Percentiles rank a stretch among this genome's conserved stretches.
These are phyloP conservation scores for Dinomys branickii DNA, from an alignment of 2,113 vertebrate species.

Conservation along the genomic window DNA sequence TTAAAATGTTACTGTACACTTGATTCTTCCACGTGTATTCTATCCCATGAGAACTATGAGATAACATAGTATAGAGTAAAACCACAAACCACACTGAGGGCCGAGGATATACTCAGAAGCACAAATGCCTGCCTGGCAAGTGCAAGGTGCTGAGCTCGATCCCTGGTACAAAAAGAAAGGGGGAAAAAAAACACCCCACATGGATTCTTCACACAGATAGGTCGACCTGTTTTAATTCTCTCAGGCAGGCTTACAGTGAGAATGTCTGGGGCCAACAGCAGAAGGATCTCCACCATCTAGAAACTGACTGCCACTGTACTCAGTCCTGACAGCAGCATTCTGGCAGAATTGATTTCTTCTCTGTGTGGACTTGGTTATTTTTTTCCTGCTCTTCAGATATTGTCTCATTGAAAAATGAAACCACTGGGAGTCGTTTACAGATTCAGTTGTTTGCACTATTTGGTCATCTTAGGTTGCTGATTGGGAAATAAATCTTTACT, in stretches of 20 bases:
- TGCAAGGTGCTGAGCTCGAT: too few relatives aligned
- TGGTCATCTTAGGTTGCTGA: background rate
- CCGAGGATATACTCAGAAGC: too few relatives aligned
- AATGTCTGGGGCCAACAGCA: background rate
- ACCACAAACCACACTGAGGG: too few relatives aligned
- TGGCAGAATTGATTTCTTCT: constrained; percentile 46
- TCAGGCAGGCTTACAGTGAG: background rate
- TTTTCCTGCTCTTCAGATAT: constrained; percentile 32
- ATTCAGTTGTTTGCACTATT: background rate
- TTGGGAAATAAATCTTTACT: background rate
- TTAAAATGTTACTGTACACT: background rate
- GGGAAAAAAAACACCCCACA: too few relatives aligned
- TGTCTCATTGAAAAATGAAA: constrained; percentile 14
- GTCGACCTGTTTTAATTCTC: background rate
- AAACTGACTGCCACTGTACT: background rate
- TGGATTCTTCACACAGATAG: background rate
- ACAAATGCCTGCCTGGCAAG: too few relatives aligned
- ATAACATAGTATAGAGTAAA: too few relatives aligned
- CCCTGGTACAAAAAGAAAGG: too few relatives aligned
- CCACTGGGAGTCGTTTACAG: background rate
- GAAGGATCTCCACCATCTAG: background rate
- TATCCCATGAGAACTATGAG: background rate
- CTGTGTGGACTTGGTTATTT: background rate
- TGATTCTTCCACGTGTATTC: background rate
- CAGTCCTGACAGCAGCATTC: background rate